A percentile compares a stretch with the other conserved stretches of the same genome.
Evolutionary conservation across 2,797 vertebrate species (phyloP).

Genomic region (Enteromius trimaculatus): DNA sequence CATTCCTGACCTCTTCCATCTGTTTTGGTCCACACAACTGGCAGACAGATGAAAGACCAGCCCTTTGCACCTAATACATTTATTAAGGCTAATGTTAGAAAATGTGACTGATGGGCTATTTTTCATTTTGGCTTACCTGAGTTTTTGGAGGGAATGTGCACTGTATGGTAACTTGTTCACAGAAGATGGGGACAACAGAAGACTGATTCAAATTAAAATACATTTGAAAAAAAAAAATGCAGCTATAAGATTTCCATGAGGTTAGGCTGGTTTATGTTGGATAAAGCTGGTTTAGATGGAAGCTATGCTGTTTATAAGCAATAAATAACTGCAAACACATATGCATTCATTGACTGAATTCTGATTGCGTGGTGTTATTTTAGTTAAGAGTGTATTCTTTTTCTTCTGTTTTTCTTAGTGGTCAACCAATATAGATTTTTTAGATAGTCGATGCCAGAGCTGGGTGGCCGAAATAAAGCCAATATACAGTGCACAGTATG

Average conservation of each 20-base stretch:
- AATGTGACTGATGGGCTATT: slow-evolving; percentile 27
- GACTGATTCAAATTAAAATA: neutral
- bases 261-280: neutral
- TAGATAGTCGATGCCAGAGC: neutral
- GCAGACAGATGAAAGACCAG: slow-evolving; percentile 43
- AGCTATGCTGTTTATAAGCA: neutral
- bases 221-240: neutral
- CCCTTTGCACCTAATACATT: slow-evolving; percentile 49
- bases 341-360: neutral
- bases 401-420: neutral
- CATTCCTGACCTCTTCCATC: slow-evolving; percentile 48
- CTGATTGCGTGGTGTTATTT: neutral
- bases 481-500: neutral
- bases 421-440: slow-evolving; percentile 2
- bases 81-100: slow-evolving; percentile 41
- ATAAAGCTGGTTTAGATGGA: neutral
- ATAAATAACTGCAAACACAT: neutral
- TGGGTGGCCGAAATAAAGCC: neutral
- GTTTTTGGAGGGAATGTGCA: slow-evolving; percentile 37
- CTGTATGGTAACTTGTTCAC: neutral
- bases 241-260: neutral
- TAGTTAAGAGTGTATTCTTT: neutral
- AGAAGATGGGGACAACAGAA: neutral
- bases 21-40: slow-evolving; percentile 43
- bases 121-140: slow-evolving; percentile 36